Conservation (phyloP, 2,888 invertebrate genomes). For the Taphrorychus bicolor region DNA sequence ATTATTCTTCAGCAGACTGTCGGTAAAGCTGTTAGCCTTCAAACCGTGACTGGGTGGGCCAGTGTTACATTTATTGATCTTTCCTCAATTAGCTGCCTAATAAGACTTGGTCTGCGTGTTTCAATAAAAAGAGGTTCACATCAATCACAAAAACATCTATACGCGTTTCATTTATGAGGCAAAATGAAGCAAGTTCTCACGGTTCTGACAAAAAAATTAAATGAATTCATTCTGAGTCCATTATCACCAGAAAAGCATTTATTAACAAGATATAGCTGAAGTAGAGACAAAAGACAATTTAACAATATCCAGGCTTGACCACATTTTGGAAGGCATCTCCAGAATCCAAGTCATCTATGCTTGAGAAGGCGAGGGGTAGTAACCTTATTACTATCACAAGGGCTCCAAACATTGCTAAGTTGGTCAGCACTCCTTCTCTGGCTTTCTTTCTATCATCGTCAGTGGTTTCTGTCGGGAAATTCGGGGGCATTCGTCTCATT, state of each 20-base stretch:
- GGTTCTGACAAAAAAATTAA: not conserved
- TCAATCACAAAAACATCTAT: not conserved
- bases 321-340: not conserved
- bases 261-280: no score
- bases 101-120: not conserved
- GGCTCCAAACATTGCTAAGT: slow-evolving; percentile 23
- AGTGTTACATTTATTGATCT: slow-evolving; percentile 34
- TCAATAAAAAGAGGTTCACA: no score
- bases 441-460: slow-evolving; percentile 32
- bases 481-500: slow-evolving; percentile 33
- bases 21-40: slow-evolving; percentile 35
- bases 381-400: slow-evolving; percentile 26
- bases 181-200: no score
- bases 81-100: slow-evolving; percentile 20
- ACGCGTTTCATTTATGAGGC: not conserved
- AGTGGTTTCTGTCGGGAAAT: slow-evolving; percentile 22
- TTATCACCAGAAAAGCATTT: no score
- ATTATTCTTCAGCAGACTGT: not conserved
- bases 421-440: slow-evolving; percentile 18
- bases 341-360: slow-evolving; percentile 4
- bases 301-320: not conserved
- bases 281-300: no score
- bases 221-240: no score
- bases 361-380: slow-evolving; percentile 13
- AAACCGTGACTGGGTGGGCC: slow-evolving; percentile 23